Base-by-base conservation (phyloP, 2,797 vertebrate species). In the Somateria mollissima region DNA sequence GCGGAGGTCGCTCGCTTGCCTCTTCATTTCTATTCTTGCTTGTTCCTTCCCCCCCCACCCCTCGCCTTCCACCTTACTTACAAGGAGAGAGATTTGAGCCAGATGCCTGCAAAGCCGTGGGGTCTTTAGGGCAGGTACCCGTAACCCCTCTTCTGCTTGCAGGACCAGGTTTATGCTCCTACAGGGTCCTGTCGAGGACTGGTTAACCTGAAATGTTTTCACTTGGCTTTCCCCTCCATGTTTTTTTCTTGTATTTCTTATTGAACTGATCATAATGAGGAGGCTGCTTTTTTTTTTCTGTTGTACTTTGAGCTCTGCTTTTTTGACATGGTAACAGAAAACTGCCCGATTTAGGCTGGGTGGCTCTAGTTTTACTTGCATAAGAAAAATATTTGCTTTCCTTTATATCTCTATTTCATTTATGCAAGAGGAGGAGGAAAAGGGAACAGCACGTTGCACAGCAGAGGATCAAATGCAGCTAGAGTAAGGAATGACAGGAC, bases 361-460 rank as follows among this genome's bases (percentile, higher is more conserved):
- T 92, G 72, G 77, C 53, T 96, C 85, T 94, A 79, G 83, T 94
- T 94, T 95, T 79, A 86, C 85, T 95, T 94, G 83, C 77, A 45
- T 24, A 34, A 28, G n/a, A 57, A 92, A 66, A 91, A 92, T 41
- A 79, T 88, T 87, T 76, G 74, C 67, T 80, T 91, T 83, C 77
- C 78, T 94, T 61, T 81, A 7, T 71, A 53, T 47, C 39, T 58
- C 0, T 39, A 21, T 92, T 96, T 61, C 84, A 82, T 17, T 90
- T 94, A 78, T 60, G 77, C 67, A 88, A 94, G 89, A 82, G 11
- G 49, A 49, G 73, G 56, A 91, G 87, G 77, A 87, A 82, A 79
- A 91, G 37, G 49, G 80, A 92, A 61, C 43, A 87, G 65, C 54
- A 10, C 74, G 71, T 88, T 71, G 61, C 57, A 13, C 11, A 34